A percentile compares a stretch with the other conserved stretches of the same genome.
Evolutionary conservation across 1,140 invertebrate genomes (phyloP).

Genomic region (Drosophila orena): DNA sequence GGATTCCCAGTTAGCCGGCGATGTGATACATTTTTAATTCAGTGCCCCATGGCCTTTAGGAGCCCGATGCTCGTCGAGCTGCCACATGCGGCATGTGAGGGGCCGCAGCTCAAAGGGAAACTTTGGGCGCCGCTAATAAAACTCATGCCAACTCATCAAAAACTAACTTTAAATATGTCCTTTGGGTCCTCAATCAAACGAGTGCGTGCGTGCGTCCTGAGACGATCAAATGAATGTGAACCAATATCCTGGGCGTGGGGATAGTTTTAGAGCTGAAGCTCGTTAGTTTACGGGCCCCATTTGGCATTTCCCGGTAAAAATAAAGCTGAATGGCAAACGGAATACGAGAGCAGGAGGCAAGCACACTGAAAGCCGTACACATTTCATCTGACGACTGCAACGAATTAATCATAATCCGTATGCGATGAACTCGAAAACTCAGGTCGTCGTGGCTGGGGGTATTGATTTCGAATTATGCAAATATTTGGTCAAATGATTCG

Average conservation of each 20-base stretch:
- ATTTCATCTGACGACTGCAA: constrained; percentile 27
- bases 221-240: constrained; percentile 45
- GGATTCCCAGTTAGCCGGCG: constrained; percentile 11
- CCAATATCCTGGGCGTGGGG: constrained; percentile 24
- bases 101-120: constrained; percentile 41
- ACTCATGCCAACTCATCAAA: constrained; percentile 81
- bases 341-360: constrained; percentile 10
- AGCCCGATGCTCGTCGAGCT: constrained; percentile 42
- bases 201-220: constrained; percentile 59
- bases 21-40: constrained; percentile 71
- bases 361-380: constrained; percentile 8
- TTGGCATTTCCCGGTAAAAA: constrained; percentile 2
- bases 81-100: constrained; percentile 40
- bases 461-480: constrained; percentile 52
- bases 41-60: constrained; percentile 60
- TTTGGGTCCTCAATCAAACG: constrained; percentile 54
- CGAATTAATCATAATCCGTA: constrained; percentile 49
- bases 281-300: constrained; percentile 14
- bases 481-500: constrained; percentile 54
- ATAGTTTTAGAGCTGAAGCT: constrained; percentile 18
- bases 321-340: constrained; percentile 10
- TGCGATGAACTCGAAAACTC: constrained; percentile 17
- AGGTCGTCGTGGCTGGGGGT: constrained; percentile 8
- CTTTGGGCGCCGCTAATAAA: constrained; percentile 71
- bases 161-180: constrained; percentile 79